Base-by-base conservation (phyloP, 1,140 invertebrate species). In the Camponotus floridanus region DNA sequence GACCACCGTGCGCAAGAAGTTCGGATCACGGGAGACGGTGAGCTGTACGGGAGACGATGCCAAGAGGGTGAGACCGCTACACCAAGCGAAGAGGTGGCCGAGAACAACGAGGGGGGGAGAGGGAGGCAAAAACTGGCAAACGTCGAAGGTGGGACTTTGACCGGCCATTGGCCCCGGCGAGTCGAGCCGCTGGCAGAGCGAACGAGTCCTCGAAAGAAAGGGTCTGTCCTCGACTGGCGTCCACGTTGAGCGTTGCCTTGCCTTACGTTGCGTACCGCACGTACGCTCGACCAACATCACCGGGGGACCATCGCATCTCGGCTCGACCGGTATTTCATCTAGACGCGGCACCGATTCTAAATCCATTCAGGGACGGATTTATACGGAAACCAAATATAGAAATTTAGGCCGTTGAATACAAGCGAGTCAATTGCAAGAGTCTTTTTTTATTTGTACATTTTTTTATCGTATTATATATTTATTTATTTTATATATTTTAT, bases 71-170 rank as follows among this genome's bases (percentile, higher is more conserved):
- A 51, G 48, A 74, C 55, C 68, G 79, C 79, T 83, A 45, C n/a
- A 73, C 31, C 68, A 51, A 68, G 79, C 55, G 51, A 71, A 45
- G 67, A 61, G 67, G 36, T 51, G 65, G 7, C 21, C 39, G 79
- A 73, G 79, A 31, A 45, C 33, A 9, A 80, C 33, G 64, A 31
- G 78, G 67, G 9, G 79, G 26, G 57, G 21, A 57, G 70, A 73
- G 48, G 18, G 68, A 15, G 48, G 48, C 31, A 31, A 73, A 51
- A 48, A 55, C 79, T 83, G 79, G 79, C 55, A 42, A 74, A 83
- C 79, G 79, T 83, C 67, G 79, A 83, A 81, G 79, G 79, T 83
- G 79, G 79, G 79, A 83, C 79, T 83, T 83, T 83, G 79, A 83
- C 79, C 79, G 79, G 79, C 36, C 79, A 83, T 83, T 83, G 79